Percentiles rank a stretch among this genome's conserved stretches.
phyloP scores from a whole-genome alignment of 2,797 vertebrate genomes.

The Oreochromis grahami region DNA sequence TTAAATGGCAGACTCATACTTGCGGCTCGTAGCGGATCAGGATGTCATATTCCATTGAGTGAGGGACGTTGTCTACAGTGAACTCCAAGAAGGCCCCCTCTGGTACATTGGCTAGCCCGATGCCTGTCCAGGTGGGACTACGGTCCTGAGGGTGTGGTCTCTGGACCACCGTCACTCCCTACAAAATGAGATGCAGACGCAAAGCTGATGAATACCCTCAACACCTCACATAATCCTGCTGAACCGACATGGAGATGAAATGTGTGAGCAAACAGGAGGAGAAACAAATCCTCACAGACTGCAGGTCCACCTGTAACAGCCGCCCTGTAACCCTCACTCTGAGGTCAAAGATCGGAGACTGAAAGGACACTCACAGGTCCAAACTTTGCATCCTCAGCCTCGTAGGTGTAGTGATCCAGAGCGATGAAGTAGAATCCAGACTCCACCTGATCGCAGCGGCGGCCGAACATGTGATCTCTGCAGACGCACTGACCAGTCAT shows the following conservation, averaged over 20 bases:
- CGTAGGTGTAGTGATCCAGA: conserved; percentile 95
- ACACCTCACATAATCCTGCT: rapidly evolving
- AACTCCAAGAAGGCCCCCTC: conserved; percentile 94
- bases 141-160: conserved; percentile 85
- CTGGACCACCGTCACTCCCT: conserved; percentile 86
- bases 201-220: background rate
- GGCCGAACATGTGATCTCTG: conserved; percentile 88
- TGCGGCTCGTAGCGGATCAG: conserved; percentile 96
- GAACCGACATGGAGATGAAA: background rate
- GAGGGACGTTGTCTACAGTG: conserved; percentile 88
- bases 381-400: conserved; percentile 88
- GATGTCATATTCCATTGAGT: conserved; percentile 95
- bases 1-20: conserved; percentile 62
- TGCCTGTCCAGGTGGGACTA: conserved; percentile 92
- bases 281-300: background rate
- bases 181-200: background rate
- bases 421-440: conserved; percentile 94
- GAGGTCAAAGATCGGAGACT: background rate
- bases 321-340: rapidly evolving
- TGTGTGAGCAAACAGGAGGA: background rate
- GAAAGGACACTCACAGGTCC: conserved; percentile 85
- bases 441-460: conserved; percentile 90
- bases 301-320: background rate
- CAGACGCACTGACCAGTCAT: conserved; percentile 89
- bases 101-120: conserved; percentile 89